Conservation (phyloP, 2,888 invertebrate species). For the Yponomeuta plumbellus region DNA sequence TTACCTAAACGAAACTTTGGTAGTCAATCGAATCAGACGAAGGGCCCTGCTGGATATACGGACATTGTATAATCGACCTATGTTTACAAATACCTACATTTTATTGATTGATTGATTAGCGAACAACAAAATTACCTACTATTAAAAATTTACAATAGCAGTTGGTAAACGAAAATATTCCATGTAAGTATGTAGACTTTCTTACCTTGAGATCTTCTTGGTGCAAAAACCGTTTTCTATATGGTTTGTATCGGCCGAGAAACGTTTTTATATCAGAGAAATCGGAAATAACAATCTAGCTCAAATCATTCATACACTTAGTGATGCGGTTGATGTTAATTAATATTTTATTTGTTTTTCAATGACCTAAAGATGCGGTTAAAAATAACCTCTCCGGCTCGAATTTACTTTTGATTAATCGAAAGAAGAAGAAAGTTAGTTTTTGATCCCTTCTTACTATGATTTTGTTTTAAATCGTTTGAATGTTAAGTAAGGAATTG, state of each 20-base stretch:
- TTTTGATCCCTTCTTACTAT: too few species aligned
- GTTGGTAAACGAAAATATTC: too few species aligned
- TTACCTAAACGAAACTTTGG: too few species aligned
- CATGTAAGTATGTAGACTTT: background rate
- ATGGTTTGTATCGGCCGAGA: background rate
- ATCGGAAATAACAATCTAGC: background rate
- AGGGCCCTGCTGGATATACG: too few species aligned
- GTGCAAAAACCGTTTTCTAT: background rate
- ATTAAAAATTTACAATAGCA: too few species aligned
- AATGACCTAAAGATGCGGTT: background rate
- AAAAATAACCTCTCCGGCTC: background rate
- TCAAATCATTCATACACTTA: background rate
- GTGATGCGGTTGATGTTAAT: background rate
- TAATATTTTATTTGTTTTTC: background rate
- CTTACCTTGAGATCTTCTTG: background rate
- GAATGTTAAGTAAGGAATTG: too few species aligned
- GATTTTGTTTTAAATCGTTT: too few species aligned
- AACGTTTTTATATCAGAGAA: background rate
- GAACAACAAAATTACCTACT: too few species aligned
- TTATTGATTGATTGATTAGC: too few species aligned
- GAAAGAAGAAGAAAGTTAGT: background rate
- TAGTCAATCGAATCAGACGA: too few species aligned
- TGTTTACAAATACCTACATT: too few species aligned
- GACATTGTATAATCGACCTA: too few species aligned
- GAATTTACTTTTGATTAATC: background rate